These are phyloP conservation scores for Cepphus grylle DNA, from an alignment of 2,113 vertebrate species.

Conservation along the genomic window DNA sequence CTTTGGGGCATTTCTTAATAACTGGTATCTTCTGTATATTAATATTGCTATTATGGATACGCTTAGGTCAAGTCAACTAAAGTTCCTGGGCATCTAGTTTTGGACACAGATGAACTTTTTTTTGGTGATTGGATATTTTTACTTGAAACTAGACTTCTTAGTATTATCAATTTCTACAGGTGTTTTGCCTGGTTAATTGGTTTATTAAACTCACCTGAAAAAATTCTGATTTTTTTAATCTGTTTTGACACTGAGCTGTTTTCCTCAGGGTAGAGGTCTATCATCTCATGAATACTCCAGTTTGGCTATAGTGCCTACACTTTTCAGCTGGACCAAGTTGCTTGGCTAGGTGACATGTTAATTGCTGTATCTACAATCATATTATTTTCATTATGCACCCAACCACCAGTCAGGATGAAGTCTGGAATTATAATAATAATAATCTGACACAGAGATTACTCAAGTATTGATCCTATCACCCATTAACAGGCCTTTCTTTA, in stretches of 20 bases:
- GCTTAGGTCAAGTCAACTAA: not conserved
- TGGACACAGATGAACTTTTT: not conserved
- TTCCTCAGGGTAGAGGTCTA: rapidly evolving
- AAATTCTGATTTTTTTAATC: not conserved
- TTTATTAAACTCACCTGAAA: not conserved
- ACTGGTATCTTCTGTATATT: not conserved
- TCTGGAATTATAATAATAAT: not conserved
- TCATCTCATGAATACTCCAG: not conserved
- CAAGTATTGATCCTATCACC: not conserved
- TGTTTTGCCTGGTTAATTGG: not conserved
- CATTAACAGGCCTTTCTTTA: not conserved
- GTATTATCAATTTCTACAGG: not conserved
- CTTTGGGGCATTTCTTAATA: not conserved
- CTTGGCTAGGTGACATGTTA: not conserved
- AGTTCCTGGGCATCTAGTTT: not conserved
- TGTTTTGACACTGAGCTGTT: not conserved
- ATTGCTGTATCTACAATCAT: not conserved
- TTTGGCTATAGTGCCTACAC: not conserved
- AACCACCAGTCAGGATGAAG: not conserved
- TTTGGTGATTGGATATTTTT: not conserved
- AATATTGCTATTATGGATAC: not conserved
- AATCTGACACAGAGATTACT: not conserved
- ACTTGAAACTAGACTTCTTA: not conserved
- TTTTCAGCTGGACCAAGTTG: not conserved
- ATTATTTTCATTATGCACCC: not conserved